Conservation (phyloP, 2,888 invertebrate genomes). For the Neocrepidodera transversa region DNA sequence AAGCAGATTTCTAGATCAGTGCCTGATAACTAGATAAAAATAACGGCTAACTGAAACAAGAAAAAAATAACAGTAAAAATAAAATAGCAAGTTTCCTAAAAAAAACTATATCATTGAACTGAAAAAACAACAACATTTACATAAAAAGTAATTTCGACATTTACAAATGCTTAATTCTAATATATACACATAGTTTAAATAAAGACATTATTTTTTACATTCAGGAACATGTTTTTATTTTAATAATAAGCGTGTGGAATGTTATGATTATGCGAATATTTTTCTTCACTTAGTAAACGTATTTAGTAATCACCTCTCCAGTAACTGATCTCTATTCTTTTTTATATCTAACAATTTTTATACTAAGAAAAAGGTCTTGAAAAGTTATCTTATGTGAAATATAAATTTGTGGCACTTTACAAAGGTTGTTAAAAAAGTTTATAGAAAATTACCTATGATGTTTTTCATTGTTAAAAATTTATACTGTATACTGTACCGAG, state of each 20-base stretch:
- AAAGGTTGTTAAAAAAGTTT: neutral
- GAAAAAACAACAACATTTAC: constrained; percentile 45
- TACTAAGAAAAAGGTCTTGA: constrained; percentile 16
- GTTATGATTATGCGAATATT: constrained; percentile 42
- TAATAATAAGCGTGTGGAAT: constrained; percentile 56
- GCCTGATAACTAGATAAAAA: neutral
- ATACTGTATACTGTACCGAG: neutral
- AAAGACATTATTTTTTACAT: constrained; percentile 50
- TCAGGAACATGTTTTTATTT: constrained; percentile 57
- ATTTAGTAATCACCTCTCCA: constrained; percentile 17
- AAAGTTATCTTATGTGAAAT: too few species aligned
- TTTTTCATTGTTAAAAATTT: neutral
- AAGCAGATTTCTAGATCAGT: neutral
- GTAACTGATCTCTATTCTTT: constrained; percentile 21
- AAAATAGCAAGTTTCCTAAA: constrained; percentile 1
- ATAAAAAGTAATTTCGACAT: constrained; percentile 49
- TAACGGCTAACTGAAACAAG: constrained; percentile 5
- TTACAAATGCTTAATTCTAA: constrained; percentile 43
- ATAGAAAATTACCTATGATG: neutral
- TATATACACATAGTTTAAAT: constrained; percentile 48
- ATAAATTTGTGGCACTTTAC: too few species aligned
- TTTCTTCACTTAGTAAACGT: constrained; percentile 17
- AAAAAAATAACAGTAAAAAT: constrained; percentile 3
- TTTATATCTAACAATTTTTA: constrained; percentile 1
- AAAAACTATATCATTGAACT: constrained; percentile 7